Conservation (phyloP, 1,140 invertebrate genomes). For the Drosophila neocordata region DNA sequence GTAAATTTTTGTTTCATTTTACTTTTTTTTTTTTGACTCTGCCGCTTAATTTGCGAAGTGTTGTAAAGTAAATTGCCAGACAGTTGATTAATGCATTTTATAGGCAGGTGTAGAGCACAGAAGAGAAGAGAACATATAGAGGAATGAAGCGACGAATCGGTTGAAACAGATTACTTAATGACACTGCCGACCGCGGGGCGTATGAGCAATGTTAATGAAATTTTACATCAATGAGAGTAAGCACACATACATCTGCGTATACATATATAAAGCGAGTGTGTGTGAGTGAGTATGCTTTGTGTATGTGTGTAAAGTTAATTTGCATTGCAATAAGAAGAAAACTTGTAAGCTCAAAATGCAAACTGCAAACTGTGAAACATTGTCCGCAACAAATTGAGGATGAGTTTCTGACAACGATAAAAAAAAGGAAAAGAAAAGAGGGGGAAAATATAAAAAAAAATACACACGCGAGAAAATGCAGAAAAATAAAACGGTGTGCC, state of each 20-base stretch:
- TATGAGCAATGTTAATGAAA: slow-evolving; percentile 76
- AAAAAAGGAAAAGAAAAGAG: slow-evolving; percentile 9
- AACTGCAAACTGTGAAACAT: slow-evolving; percentile 60
- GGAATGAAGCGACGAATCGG: slow-evolving; percentile 9
- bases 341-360: slow-evolving; percentile 66
- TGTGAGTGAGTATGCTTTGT: slow-evolving; percentile 10
- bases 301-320: slow-evolving; percentile 40
- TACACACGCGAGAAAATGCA: slow-evolving; percentile 29
- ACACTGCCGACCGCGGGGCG: slow-evolving; percentile 43
- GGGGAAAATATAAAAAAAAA: neutral
- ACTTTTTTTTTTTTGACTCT: neutral
- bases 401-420: slow-evolving; percentile 9
- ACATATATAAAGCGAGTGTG: slow-evolving; percentile 13
- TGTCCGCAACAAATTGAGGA: slow-evolving; percentile 57
- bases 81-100: slow-evolving; percentile 75
- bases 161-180: slow-evolving; percentile 66
- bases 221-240: slow-evolving; percentile 39
- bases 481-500: slow-evolving; percentile 28
- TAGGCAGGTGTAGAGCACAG: slow-evolving; percentile 46
- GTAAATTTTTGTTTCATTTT: neutral
- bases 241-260: slow-evolving; percentile 9
- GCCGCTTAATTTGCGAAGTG: slow-evolving; percentile 9
- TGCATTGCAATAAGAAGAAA: slow-evolving; percentile 69
- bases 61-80: slow-evolving; percentile 65
- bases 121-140: neutral